A percentile compares a stretch with the other conserved stretches of the same genome.
Evolutionary conservation across 1,140 invertebrate genomes (phyloP).

Genomic region (Lasioglossum baleicum): DNA sequence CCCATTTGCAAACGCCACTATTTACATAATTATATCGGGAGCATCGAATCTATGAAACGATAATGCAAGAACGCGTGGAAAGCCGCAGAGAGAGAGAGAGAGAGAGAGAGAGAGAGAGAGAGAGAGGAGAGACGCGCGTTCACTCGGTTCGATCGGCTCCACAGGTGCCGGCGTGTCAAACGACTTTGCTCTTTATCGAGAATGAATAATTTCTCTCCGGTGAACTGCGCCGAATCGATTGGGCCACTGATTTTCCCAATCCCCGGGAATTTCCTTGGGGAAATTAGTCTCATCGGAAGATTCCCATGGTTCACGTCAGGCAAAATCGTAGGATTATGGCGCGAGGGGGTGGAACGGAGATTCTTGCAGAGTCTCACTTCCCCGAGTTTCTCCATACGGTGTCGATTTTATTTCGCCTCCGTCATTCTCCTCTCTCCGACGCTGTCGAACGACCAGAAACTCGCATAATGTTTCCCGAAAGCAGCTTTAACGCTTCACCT

Average conservation of each 20-base stretch:
- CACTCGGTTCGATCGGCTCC: slow-evolving; percentile 38
- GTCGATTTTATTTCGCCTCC: slow-evolving; percentile 35
- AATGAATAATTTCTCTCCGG: slow-evolving; percentile 65
- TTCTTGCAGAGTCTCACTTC: slow-evolving; percentile 59
- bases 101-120: too few relatives aligned
- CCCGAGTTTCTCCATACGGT: slow-evolving; percentile 25
- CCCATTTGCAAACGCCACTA: not conserved
- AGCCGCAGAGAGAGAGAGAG: too few relatives aligned
- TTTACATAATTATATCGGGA: not conserved
- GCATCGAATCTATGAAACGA: not conserved
- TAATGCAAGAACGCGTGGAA: not conserved
- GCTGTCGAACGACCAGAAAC: too few relatives aligned
- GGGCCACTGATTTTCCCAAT: slow-evolving; percentile 66
- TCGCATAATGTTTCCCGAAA: too few relatives aligned
- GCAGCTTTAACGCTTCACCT: too few relatives aligned
- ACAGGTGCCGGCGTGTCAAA: slow-evolving; percentile 58
- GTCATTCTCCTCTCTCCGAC: not conserved
- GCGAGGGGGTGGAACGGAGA: not conserved
- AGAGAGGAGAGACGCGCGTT: too few relatives aligned
- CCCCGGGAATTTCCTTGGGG: slow-evolving; percentile 66
- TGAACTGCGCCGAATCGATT: slow-evolving; percentile 60
- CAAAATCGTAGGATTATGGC: slow-evolving; percentile 62
- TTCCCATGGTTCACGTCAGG: slow-evolving; percentile 64
- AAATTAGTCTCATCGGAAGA: slow-evolving; percentile 68
- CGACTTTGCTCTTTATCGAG: slow-evolving; percentile 63